Percentiles rank a stretch among this genome's conserved stretches.
Conservation (phyloP, 2,113 vertebrate species). For the Anguilla rostrata region DNA sequence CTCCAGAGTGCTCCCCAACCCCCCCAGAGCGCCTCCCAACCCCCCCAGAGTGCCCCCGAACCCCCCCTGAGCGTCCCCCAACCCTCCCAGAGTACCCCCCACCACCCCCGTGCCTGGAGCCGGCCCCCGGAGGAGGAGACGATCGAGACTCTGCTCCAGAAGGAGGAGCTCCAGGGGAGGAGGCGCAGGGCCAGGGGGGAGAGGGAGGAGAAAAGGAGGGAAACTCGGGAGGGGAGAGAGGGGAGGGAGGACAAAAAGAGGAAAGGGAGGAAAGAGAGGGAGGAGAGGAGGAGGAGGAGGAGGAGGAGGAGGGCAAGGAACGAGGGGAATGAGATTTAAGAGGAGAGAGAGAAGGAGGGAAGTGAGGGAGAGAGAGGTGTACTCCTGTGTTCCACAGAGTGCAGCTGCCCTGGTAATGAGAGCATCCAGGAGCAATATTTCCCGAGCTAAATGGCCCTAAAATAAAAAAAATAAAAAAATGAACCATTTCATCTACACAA, state of each 20-base stretch:
- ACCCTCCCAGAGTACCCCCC: slow-evolving; percentile 10
- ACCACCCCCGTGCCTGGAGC: slow-evolving; percentile 37
- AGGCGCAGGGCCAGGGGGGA: slow-evolving; percentile 21
- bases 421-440: no score
- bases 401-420: no score
- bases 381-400: no score
- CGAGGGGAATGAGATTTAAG: background rate
- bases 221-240: background rate
- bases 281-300: background rate
- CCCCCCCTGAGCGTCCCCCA: background rate
- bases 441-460: no score
- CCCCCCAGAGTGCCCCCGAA: background rate
- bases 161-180: background rate
- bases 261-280: background rate
- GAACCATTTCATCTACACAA: no score
- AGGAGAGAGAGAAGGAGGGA: background rate
- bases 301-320: background rate
- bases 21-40: background rate
- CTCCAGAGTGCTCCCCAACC: background rate
- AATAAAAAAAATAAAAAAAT: no score
- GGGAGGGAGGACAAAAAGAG: background rate
- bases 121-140: slow-evolving; percentile 29
- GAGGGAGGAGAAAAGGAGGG: no score
- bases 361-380: background rate
- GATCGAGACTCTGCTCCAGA: background rate